These are phyloP conservation scores for Capreolus pygargus DNA, from an alignment of 2,113 vertebrate genomes.

Conservation along the genomic window DNA sequence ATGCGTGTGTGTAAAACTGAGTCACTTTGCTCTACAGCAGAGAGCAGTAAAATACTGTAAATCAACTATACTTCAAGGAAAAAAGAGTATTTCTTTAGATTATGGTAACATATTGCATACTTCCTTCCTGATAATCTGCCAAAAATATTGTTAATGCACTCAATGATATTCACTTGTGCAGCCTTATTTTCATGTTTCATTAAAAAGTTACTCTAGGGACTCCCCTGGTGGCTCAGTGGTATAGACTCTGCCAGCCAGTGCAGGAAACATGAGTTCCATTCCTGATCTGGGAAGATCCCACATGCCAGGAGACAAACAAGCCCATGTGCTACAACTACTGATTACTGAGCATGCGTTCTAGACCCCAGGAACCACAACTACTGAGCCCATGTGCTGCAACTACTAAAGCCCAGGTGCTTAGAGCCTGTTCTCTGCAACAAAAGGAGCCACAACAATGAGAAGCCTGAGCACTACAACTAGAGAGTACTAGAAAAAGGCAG, in stretches of 20 bases:
- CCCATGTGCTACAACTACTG: background rate
- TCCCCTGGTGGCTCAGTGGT: background rate
- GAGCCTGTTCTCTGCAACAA: background rate
- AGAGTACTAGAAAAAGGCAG: background rate
- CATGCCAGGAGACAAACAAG: background rate
- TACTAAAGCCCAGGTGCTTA: background rate
- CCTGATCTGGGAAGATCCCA: background rate
- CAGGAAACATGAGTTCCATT: background rate
- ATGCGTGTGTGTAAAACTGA: accelerated
- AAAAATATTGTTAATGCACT: background rate
- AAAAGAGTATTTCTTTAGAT: background rate
- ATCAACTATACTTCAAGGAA: background rate
- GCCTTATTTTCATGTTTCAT: background rate
- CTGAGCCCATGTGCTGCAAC: background rate
- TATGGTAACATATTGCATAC: background rate
- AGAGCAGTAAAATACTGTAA: background rate
- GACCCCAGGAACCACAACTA: background rate
- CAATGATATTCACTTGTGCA: background rate
- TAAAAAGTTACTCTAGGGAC: background rate
- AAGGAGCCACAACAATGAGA: background rate
- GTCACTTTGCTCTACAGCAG: background rate
- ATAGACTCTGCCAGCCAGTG: background rate
- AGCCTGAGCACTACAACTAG: background rate
- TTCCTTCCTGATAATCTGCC: background rate
- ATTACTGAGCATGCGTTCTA: background rate